Evolutionary conservation across 2,797 vertebrate genomes (phyloP).

Genomic region (Labeo calbasu): DNA sequence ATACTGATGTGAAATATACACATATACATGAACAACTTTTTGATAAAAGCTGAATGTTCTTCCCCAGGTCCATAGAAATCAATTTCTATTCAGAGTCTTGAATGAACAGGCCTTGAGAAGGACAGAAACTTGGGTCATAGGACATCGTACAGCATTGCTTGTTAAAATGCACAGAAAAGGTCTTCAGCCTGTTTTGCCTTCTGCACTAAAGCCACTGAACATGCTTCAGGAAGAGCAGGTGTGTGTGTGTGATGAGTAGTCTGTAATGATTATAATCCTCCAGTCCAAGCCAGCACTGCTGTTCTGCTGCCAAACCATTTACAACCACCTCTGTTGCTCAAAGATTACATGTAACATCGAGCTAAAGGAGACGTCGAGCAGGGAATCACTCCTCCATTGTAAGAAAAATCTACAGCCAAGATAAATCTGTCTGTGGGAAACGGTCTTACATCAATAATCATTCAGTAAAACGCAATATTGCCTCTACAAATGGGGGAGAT

Average conservation of each 20-base stretch:
- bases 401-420: not conserved
- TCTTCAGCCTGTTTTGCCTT: not conserved
- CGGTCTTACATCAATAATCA: constrained; percentile 21
- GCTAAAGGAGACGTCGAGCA: not conserved
- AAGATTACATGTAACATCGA: not conserved
- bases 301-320: constrained; percentile 14
- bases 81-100: not conserved
- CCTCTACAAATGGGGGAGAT: not conserved
- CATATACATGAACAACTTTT: not conserved
- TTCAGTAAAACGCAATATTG: constrained; percentile 25
- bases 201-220: not conserved
- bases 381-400: constrained; percentile 1
- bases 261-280: constrained; percentile 9
- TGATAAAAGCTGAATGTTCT: not conserved
- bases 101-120: not conserved
- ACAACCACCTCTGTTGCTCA: constrained; percentile 14
- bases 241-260: not conserved
- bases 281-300: not conserved
- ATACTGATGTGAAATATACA: not conserved
- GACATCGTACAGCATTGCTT: not conserved
- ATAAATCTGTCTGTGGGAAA: constrained; percentile 29
- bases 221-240: constrained; percentile 32
- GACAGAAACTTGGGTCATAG: not conserved
- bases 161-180: not conserved
- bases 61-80: not conserved